Evolutionary conservation across 2,797 vertebrate genomes (phyloP).

Genomic region (Acanthis flammea): DNA sequence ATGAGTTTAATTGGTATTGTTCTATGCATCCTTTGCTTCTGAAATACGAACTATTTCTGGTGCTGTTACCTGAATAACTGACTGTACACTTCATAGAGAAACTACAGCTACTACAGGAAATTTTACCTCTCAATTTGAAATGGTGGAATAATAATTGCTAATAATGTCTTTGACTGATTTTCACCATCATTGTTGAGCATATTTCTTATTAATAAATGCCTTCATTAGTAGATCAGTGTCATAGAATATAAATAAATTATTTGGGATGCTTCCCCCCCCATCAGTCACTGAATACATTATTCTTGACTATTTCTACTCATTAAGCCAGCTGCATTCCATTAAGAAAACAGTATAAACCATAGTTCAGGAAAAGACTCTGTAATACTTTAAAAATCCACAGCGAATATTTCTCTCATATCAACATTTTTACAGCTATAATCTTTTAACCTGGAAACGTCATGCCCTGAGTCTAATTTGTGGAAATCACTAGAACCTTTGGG

Average conservation of each 20-base stretch:
- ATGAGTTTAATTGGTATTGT: background rate
- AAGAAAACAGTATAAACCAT: background rate
- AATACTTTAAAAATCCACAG: background rate
- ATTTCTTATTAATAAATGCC: slow-evolving; percentile 37
- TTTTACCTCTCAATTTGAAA: slow-evolving; percentile 19
- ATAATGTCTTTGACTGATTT: slow-evolving; percentile 23
- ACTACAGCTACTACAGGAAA: background rate
- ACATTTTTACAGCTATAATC: background rate
- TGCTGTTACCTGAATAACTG: background rate
- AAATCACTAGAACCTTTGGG: background rate
- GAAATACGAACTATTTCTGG: background rate
- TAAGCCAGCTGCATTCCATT: slow-evolving; percentile 23
- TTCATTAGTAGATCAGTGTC: slow-evolving; percentile 8
- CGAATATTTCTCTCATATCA: background rate
- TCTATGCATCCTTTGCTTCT: background rate
- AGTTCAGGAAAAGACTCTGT: background rate
- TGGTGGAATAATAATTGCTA: background rate
- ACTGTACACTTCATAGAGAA: background rate
- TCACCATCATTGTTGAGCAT: background rate
- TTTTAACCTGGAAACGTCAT: background rate
- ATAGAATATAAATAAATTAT: slow-evolving; percentile 8
- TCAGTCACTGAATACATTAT: slow-evolving; percentile 16
- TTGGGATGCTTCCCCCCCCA: background rate
- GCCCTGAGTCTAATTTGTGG: background rate
- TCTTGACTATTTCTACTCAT: slow-evolving; percentile 11